Evolutionary conservation across 2,113 vertebrate species (phyloP), one percentile per base, ranked within the genome.

Genomic region (Neodontobutis hainanensis): DNA sequence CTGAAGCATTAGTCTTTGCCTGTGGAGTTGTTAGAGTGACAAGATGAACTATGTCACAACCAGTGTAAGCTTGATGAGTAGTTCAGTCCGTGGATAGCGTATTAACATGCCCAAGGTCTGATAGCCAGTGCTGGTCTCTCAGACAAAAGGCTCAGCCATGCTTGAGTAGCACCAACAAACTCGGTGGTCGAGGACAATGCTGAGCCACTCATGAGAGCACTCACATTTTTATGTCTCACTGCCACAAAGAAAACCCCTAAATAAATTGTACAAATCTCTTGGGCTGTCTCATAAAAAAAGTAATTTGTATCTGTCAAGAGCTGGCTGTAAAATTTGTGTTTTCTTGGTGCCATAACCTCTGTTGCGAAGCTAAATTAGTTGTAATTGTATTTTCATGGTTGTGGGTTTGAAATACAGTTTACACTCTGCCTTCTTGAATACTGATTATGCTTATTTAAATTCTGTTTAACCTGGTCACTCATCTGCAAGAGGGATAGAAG

Each of bases 101-200:
- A 69, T 65, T 55, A 32, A 68, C 46, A 71, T 71, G 48, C 47
- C 52, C 65, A 73, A 19, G 73, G 77, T 73, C 76, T 32, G 19
- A 47, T 82, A 72, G 52, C 68, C 55, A 74, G 48, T 38, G 35
- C 66, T 62, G 72, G 75, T 81, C 69, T 63, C 64, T 9, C 16
- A 76, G 40, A 61, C 19, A 53, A 67, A 59, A 73, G 61, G 68
- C 68, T 71, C 59, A 67, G 16, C 3, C 47, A 53, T 73, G 73
- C 75, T 70, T 68, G 75, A 78, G 62, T 46, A 62, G 55, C 15
- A 49, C 56, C 56, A 43, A 63, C 55, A 66, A 60, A 68, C 47
- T 58, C 51, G 61, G 58, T 61, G 55, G 56, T 43, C 56, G 34
- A 43, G 34, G 36, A 15, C 15, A 32, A 59, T 61, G 44, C 36